Percentiles rank a stretch among this genome's conserved stretches.
Conservation (phyloP, 2,888 invertebrate genomes). For the Suillia variegata region DNA sequence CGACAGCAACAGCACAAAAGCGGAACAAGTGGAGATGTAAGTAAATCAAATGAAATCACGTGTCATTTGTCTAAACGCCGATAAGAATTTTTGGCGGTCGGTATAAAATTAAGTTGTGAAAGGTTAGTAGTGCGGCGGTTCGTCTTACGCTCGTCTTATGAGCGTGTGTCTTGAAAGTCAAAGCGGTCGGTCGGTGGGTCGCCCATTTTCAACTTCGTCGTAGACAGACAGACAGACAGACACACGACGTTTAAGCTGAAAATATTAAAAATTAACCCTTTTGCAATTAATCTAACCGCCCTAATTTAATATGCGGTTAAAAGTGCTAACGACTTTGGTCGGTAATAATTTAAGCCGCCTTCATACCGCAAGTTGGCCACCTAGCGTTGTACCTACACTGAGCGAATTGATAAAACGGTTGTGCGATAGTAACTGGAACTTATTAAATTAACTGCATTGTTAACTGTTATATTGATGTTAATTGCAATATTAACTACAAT, state of each 20-base stretch:
- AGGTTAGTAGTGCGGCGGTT: slow-evolving; percentile 31
- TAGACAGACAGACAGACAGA: background rate
- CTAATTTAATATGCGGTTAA: slow-evolving; percentile 52
- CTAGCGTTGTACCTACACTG: background rate
- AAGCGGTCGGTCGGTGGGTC: background rate
- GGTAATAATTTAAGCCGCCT: slow-evolving; percentile 37
- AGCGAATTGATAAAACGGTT: too few species aligned
- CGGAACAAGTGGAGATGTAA: slow-evolving; percentile 51
- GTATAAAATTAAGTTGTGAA: slow-evolving; percentile 29
- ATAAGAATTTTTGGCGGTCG: slow-evolving; percentile 39
- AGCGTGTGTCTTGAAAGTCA: background rate
- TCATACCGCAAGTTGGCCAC: background rate
- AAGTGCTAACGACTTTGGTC: slow-evolving; percentile 51
- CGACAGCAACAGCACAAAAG: slow-evolving; percentile 35
- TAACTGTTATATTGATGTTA: too few species aligned
- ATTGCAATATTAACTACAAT: too few species aligned
- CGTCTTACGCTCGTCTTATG: background rate
- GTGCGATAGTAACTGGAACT: too few species aligned
- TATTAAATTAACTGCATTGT: too few species aligned
- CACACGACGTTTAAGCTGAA: too few species aligned
- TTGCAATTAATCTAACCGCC: slow-evolving; percentile 44
- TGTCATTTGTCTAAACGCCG: slow-evolving; percentile 46
- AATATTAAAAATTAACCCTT: slow-evolving; percentile 31
- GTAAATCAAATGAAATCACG: slow-evolving; percentile 54
- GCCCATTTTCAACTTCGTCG: too few species aligned